phyloP scores from a whole-genome alignment of 2,113 vertebrate genomes.

The Morone chrysops region DNA sequence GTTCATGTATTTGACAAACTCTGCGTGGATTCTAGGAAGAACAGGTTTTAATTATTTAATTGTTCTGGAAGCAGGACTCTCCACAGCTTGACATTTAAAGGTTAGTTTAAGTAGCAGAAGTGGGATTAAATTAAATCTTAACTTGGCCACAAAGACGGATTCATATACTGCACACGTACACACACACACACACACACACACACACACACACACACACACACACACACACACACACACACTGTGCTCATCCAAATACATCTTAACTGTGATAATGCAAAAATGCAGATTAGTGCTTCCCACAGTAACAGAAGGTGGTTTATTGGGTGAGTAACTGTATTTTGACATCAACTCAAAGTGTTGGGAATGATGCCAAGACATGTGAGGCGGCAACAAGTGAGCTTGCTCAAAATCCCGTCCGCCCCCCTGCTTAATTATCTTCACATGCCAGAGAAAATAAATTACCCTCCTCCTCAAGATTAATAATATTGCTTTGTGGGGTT shows the following conservation, averaged over 20 bases:
- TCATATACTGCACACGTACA: neutral
- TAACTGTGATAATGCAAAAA: conserved; percentile 34
- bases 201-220: neutral
- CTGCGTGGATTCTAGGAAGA: neutral
- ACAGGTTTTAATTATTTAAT: neutral
- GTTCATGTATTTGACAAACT: no score
- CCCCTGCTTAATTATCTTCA: conserved; percentile 68
- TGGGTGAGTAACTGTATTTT: conserved; percentile 60
- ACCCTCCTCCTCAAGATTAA: conserved; percentile 72
- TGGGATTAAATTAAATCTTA: conserved; percentile 31
- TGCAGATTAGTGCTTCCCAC: conserved; percentile 34
- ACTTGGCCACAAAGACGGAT: neutral
- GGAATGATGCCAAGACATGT: conserved; percentile 54
- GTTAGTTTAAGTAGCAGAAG: conserved; percentile 17
- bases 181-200: neutral
- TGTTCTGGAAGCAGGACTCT: neutral
- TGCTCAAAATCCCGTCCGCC: conserved; percentile 43
- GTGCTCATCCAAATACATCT: conserved; percentile 32
- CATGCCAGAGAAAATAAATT: conserved; percentile 78
- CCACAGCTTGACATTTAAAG: conserved; percentile 2
- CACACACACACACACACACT: conserved; percentile 8
- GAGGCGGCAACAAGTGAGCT: conserved; percentile 52
- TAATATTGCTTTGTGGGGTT: conserved; percentile 61
- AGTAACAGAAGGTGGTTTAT: conserved; percentile 32
- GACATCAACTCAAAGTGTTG: conserved; percentile 54